These are phyloP conservation scores for Cheilosia impressa DNA, from an alignment of 2,888 invertebrate species.

Conservation along the genomic window DNA sequence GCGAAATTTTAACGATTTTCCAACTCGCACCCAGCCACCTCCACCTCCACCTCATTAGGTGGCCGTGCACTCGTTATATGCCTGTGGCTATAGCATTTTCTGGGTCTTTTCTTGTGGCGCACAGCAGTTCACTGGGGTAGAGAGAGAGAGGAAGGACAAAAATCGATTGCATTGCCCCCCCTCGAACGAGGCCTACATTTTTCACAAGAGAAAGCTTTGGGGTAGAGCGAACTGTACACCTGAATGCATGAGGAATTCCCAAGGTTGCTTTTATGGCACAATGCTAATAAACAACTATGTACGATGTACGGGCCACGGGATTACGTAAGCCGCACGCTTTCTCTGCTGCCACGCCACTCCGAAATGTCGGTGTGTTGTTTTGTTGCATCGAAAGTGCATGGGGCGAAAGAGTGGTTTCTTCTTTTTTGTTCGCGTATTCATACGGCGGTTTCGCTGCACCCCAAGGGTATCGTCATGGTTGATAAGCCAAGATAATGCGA, in stretches of 20 bases:
- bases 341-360: not conserved
- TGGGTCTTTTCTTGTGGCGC: conserved; percentile 21
- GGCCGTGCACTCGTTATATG: conserved; percentile 9
- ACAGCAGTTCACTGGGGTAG: conserved; percentile 7
- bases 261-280: conserved; percentile 62
- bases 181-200: conserved; percentile 45
- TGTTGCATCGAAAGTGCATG: conserved; percentile 27
- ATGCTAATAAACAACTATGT: conserved; percentile 57
- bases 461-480: conserved; percentile 30
- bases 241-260: conserved; percentile 59
- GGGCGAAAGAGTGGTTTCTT: conserved; percentile 3
- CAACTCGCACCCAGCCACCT: not conserved
- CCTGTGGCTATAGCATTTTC: not conserved
- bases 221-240: conserved; percentile 28
- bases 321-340: conserved; percentile 30
- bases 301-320: not conserved
- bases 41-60: conserved; percentile 27
- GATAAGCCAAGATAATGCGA: conserved; percentile 18
- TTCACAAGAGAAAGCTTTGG: not conserved
- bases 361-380: not conserved
- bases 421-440: not conserved
- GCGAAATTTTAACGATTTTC: conserved; percentile 1
- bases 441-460: conserved; percentile 32
- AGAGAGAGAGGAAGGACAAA: conserved; percentile 14
- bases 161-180: conserved; percentile 45